A percentile compares a stretch with the other conserved stretches of the same genome.
These are phyloP conservation scores for Antrozous pallidus DNA, from an alignment of 2,797 vertebrate species.

Conservation along the genomic window DNA sequence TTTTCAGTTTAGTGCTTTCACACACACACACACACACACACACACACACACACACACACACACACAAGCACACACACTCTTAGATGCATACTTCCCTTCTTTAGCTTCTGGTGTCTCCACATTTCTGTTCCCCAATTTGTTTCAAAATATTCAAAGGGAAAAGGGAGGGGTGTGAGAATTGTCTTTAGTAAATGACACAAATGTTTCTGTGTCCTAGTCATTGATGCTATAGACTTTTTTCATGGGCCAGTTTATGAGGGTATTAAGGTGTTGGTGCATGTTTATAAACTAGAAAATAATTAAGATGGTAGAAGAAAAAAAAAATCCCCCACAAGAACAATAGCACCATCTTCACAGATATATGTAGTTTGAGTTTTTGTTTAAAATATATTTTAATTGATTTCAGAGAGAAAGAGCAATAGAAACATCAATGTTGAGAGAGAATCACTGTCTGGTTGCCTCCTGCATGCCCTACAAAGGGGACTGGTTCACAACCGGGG, in stretches of 20 bases:
- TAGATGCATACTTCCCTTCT: not conserved
- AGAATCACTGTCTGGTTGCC: too few species aligned
- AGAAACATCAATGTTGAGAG: too few species aligned
- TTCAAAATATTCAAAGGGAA: not conserved
- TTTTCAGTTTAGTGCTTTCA: not conserved
- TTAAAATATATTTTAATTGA: too few species aligned
- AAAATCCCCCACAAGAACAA: not conserved
- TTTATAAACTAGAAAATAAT: not conserved
- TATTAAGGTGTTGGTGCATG: not conserved
- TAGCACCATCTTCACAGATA: not conserved
- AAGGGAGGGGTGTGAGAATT: not conserved
- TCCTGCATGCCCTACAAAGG: too few species aligned
- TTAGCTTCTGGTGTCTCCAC: not conserved
- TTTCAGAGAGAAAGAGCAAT: too few species aligned
- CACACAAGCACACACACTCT: not conserved
- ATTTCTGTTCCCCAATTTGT: not conserved
- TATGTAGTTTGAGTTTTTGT: not conserved
- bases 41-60: not conserved
- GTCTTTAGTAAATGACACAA: not conserved
- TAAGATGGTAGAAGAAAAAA: not conserved
- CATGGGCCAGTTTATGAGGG: not conserved
- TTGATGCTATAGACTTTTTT: not conserved
- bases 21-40: too few species aligned
- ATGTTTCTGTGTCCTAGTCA: not conserved
- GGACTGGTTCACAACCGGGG: too few species aligned